Conservation (phyloP, 2,113 vertebrate species). For the Terrapene triunguis region DNA sequence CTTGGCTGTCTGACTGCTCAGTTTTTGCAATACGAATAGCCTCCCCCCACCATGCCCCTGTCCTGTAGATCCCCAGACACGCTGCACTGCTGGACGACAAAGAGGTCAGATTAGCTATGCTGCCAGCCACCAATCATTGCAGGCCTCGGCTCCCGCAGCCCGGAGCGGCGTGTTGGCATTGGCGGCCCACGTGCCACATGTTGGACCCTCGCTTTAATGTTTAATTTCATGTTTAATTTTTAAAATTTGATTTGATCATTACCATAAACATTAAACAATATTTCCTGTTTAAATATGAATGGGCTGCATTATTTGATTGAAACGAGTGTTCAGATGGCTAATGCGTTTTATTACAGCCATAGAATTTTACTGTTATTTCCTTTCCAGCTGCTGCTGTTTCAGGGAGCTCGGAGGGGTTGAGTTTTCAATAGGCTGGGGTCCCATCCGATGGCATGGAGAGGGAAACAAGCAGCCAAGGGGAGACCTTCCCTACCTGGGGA, state of each 20-base stretch:
- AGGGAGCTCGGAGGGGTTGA: constrained; percentile 45
- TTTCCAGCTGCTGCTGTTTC: constrained; percentile 76
- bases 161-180: background rate
- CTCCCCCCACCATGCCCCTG: background rate
- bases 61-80: background rate
- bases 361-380: constrained; percentile 81
- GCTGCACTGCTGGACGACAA: background rate
- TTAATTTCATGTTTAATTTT: constrained; percentile 83
- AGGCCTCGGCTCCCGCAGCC: background rate
- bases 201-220: constrained; percentile 71
- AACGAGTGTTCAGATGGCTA: constrained; percentile 81
- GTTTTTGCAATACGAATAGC: background rate
- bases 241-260: constrained; percentile 83
- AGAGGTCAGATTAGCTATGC: constrained; percentile 14
- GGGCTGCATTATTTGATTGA: constrained; percentile 77
- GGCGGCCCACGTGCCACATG: constrained; percentile 52
- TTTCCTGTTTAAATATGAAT: constrained; percentile 84
- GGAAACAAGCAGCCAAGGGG: constrained; percentile 43
- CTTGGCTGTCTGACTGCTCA: background rate
- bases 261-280: constrained; percentile 83
- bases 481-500: constrained; percentile 34
- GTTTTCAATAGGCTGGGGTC: constrained; percentile 46
- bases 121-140: background rate
- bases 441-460: background rate
- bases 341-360: constrained; percentile 79